Percentiles rank a stretch among this genome's conserved stretches.
Evolutionary conservation across 2,113 vertebrate species (phyloP).

Genomic region (Paramisgurnus dabryanus): DNA sequence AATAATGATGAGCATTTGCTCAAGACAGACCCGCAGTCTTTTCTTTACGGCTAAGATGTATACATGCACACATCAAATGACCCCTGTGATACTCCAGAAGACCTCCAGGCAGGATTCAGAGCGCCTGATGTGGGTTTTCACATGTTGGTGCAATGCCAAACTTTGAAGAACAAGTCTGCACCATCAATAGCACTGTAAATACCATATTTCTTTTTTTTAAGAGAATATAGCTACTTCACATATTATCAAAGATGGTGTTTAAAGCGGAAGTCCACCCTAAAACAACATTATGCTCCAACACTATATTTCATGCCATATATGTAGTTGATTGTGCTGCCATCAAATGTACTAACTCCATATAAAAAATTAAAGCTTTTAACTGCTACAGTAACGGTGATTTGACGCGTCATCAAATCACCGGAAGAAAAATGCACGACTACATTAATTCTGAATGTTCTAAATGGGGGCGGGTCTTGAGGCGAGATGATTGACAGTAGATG

Average conservation of each 20-base stretch:
- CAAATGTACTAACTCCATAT: too few relatives aligned
- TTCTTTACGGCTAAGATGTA: constrained; percentile 16
- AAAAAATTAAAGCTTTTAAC: too few relatives aligned
- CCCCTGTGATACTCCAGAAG: constrained; percentile 2
- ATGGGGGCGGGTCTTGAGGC: too few relatives aligned
- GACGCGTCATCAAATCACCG: too few relatives aligned
- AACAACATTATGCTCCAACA: too few relatives aligned
- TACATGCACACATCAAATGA: constrained; percentile 12
- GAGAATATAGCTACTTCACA: neutral
- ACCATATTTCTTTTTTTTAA: neutral
- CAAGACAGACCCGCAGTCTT: neutral
- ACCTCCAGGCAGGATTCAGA: constrained; percentile 20
- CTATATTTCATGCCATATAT: too few relatives aligned
- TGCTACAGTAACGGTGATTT: too few relatives aligned
- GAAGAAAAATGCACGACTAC: too few relatives aligned
- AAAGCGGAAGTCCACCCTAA: too few relatives aligned
- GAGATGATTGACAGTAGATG: too few relatives aligned
- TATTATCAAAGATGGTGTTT: neutral
- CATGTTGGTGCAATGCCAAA: constrained; percentile 30
- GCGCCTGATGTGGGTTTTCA: constrained; percentile 19
- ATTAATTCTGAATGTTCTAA: too few relatives aligned
- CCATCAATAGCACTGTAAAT: constrained; percentile 26
- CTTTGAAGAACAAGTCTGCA: neutral
- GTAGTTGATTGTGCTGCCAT: too few relatives aligned
- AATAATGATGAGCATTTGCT: constrained; percentile 2